Evolutionary conservation across 2,888 invertebrate genomes (phyloP).

Genomic region (Blera fallax): DNA sequence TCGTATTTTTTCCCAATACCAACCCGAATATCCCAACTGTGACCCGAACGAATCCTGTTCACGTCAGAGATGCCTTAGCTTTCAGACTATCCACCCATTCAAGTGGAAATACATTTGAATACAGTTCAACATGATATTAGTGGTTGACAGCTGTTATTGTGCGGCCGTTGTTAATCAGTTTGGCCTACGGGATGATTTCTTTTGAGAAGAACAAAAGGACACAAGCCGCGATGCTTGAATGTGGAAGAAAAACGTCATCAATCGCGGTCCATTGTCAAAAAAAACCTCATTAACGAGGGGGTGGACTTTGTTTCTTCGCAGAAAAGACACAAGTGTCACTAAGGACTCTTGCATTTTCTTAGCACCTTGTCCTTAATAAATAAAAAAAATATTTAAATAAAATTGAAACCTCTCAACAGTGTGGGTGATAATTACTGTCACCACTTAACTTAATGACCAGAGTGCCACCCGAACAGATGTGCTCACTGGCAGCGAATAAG

Average conservation of each 20-base stretch:
- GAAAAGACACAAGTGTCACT: constrained; percentile 24
- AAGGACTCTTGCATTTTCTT: constrained; percentile 15
- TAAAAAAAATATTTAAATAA: constrained; percentile 9
- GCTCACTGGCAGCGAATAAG: constrained; percentile 51
- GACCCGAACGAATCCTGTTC: constrained; percentile 67
- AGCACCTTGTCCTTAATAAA: constrained; percentile 17
- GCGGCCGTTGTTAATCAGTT: constrained; percentile 80
- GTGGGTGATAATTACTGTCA: constrained; percentile 74
- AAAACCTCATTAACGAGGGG: background rate
- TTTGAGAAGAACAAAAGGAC: constrained; percentile 58
- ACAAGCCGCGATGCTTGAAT: constrained; percentile 27
- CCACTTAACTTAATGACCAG: constrained; percentile 75
- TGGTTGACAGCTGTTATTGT: constrained; percentile 71
- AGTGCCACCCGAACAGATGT: constrained; percentile 72
- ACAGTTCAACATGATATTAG: constrained; percentile 72
- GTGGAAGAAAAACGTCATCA: constrained; percentile 52
- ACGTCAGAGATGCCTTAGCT: constrained; percentile 44
- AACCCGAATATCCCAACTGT: constrained; percentile 66
- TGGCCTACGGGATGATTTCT: constrained; percentile 77
- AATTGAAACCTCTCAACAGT: constrained; percentile 18
- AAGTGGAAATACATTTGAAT: constrained; percentile 71
- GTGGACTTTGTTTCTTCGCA: background rate
- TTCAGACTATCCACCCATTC: constrained; percentile 50
- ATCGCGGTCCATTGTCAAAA: constrained; percentile 44
- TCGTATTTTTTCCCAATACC: constrained; percentile 61